Base-by-base conservation (phyloP, 2,888 invertebrate species). In the Ctenicera cuprea region DNA sequence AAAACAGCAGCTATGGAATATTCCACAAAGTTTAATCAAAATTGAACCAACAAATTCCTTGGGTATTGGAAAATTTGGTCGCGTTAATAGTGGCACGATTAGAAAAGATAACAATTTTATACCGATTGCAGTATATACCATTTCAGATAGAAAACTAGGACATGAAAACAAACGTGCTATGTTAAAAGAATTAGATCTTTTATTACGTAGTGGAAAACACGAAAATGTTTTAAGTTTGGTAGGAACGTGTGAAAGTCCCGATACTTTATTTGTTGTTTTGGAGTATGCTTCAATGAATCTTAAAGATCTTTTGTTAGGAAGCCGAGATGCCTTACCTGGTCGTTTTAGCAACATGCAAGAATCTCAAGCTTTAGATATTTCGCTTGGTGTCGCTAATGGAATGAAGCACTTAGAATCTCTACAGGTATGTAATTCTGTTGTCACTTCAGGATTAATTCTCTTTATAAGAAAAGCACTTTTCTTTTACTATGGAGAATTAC, bases 241-340 rank as follows among this genome's bases (percentile, higher is more conserved):
- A 79, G 96, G 96, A 0, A 93, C 94, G 38, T 94, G 94, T 82
- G 95, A 95, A 83, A 94, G 93, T 11, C 90, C 92, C 7, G 94
- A 94, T 69, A 92, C 92, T 77, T 87, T 95, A 43, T 93, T 92
- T 85, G 90, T 96, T 1, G 92, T 94, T 0, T 86, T 95, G 62
- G 95, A 95, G 85, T 90, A 92, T 80, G 90, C 90, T 41, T 89
- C 90, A 30, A 89, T 90, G 43, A 91, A 90, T 48, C 86, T 96
- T 5, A 96, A 96, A 83, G 92, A 93, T 74, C 87, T 92, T 80
- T 86, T 96, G 3, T 86, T 94, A 20, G 86, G 88, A 88, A 92
- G 83, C 89, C 91, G 86, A 83, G 92, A 74, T 88, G 89, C 73
- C 84, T 87, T 85, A 88, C 88, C 84, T 84, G 89, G 79, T 87